A percentile compares a stretch with the other conserved stretches of the same genome.
phyloP scores from a whole-genome alignment of 2,113 vertebrate species.

The Phocoena sinus region DNA sequence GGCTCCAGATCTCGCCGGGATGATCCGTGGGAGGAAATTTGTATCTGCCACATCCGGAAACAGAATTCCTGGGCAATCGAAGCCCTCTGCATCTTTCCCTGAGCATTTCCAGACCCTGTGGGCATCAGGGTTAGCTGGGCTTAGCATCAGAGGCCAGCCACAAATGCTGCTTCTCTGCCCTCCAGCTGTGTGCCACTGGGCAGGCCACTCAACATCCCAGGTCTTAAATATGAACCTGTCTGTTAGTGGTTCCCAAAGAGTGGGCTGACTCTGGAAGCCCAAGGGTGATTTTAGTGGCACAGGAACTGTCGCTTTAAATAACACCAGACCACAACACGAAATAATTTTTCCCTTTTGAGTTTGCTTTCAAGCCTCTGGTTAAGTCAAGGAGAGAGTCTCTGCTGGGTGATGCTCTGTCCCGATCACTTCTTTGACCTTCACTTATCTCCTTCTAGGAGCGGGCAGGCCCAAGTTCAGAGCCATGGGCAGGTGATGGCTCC shows the following conservation, averaged over 20 bases:
- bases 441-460: background rate
- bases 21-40: background rate
- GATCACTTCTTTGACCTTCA: fast-evolving
- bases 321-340: background rate
- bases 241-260: background rate
- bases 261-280: background rate
- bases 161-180: background rate
- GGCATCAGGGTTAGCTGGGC: background rate
- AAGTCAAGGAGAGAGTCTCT: background rate
- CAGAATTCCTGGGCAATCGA: background rate
- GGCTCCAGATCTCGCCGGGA: background rate
- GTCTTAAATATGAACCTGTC: background rate
- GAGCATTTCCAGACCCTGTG: background rate
- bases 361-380: background rate
- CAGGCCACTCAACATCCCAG: fast-evolving
- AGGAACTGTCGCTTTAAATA: background rate
- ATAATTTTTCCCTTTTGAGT: background rate
- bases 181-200: background rate
- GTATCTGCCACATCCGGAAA: background rate
- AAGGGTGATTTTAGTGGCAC: too few relatives aligned
- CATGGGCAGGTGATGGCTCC: background rate
- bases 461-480: background rate
- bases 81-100: too few relatives aligned
- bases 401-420: background rate
- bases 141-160: fast-evolving